Evolutionary conservation across 30 jellyfish, hydroid and myxozoan genomes (phyloP), one percentile per base, ranked within the genome.

Genomic region (Turritopsis dohrnii): DNA sequence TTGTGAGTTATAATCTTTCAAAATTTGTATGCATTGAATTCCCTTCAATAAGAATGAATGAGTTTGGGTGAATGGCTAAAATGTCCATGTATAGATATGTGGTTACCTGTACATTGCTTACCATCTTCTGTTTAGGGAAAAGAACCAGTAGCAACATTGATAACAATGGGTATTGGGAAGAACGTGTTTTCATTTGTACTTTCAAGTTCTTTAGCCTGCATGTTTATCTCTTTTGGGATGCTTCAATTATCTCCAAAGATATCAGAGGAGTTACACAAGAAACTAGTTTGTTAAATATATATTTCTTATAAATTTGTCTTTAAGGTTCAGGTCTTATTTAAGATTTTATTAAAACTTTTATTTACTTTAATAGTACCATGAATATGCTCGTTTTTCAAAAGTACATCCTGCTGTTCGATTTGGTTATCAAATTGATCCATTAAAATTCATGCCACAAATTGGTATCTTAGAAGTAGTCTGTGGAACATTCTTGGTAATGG

Each of bases 351-450:
- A n/a, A n/a, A n/a, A n/a, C n/a, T n/a, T n/a, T n/a, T n/a, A n/a
- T n/a, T 65, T 52, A 60, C n/a, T 53, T 54, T 80, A 84, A 60
- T 85, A 93, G 98, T 31, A 54, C 71, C 53, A 77, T 20, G 96
- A 88, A 29, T 93, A 88, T 79, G 93, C 81, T 28, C 74, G 84
- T 73, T 88, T 77, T 75, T 93, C 98, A 5, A 85, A 81, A 54
- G 90, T 88, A 19, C 98, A 93, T 69, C 98, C 98, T 21, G 98
- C 96, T 22, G 90, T 82, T 8, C 28, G 29, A 8, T 82, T 82
- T 88, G 98, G 98, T 20, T 88, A 88, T 74, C 80, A 71, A 23
- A 93, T 93, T 0, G 94, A 93, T 79, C 90, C 98, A 20, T 85
- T 29, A 27, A 93, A 93, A 72, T 88, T 77, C 90, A 81, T 93